Conservation (phyloP, 2,888 invertebrate genomes). For the Dione juno region DNA sequence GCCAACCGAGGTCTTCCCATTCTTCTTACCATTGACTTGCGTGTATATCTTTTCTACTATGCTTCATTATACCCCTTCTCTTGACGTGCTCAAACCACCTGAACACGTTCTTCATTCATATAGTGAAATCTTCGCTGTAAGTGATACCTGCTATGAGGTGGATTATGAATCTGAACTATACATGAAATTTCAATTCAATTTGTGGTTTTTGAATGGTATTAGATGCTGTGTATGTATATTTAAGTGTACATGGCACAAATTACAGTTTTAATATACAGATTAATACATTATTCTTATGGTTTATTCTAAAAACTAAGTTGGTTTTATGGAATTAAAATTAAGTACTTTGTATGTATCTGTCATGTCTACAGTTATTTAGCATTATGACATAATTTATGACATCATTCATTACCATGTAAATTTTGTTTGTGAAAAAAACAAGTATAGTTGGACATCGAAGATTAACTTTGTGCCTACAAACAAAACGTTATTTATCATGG, state of each 20-base stretch:
- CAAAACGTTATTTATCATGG: too few relatives aligned
- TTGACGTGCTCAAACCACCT: too few relatives aligned
- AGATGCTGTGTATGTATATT: neutral
- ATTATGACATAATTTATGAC: slow-evolving; percentile 3
- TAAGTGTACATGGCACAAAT: neutral
- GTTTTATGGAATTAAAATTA: neutral
- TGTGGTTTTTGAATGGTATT: neutral
- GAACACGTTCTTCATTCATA: too few relatives aligned
- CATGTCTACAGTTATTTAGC: neutral
- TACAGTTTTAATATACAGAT: neutral
- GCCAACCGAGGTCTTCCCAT: too few relatives aligned
- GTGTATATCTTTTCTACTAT: too few relatives aligned
- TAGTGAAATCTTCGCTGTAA: too few relatives aligned
- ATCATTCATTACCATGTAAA: neutral
- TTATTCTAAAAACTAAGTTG: neutral
- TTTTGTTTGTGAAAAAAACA: neutral
- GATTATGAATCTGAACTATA: too few relatives aligned
- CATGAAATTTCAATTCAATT: neutral
- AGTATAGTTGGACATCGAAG: neutral
- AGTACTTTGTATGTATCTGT: neutral
- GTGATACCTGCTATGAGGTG: too few relatives aligned
- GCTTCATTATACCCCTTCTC: too few relatives aligned
- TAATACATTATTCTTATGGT: neutral
- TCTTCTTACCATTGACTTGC: too few relatives aligned
- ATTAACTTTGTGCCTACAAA: neutral